Percentiles rank a stretch among this genome's conserved stretches.
These are phyloP conservation scores for Calonectris borealis DNA, from an alignment of 2,113 vertebrate species.

Conservation along the genomic window DNA sequence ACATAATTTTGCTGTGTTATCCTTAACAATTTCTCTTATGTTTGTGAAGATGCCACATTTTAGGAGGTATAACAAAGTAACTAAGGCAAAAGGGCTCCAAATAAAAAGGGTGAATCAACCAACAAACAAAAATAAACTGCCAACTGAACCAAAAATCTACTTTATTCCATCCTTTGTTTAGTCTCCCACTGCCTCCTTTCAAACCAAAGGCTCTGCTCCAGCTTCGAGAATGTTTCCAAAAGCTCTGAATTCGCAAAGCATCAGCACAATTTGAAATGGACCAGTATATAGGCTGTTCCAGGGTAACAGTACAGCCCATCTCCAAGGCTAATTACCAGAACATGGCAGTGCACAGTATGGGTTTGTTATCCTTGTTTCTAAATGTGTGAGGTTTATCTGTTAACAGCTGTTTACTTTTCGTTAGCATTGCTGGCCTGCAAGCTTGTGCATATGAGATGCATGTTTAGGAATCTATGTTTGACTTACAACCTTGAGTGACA, in stretches of 20 bases:
- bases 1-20: not conserved
- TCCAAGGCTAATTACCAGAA: not conserved
- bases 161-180: not conserved
- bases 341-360: not conserved
- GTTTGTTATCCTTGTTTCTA: not conserved
- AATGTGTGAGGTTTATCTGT: not conserved
- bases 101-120: not conserved
- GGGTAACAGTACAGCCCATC: not conserved
- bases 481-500: not conserved
- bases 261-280: rapidly evolving
- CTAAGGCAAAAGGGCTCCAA: not conserved
- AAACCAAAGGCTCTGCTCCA: slow-evolving; percentile 4
- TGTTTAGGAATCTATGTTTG: not conserved
- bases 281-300: not conserved
- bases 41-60: not conserved
- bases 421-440: not conserved
- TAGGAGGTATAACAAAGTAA: not conserved
- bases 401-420: rapidly evolving
- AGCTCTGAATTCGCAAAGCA: not conserved
- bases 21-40: not conserved
- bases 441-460: not conserved
- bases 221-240: not conserved
- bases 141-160: not conserved
- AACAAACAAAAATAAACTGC: not conserved
- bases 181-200: not conserved